A percentile compares a stretch with the other conserved stretches of the same genome.
Evolutionary conservation across 1,140 invertebrate genomes (phyloP).

Genomic region (Littorina saxatilis): DNA sequence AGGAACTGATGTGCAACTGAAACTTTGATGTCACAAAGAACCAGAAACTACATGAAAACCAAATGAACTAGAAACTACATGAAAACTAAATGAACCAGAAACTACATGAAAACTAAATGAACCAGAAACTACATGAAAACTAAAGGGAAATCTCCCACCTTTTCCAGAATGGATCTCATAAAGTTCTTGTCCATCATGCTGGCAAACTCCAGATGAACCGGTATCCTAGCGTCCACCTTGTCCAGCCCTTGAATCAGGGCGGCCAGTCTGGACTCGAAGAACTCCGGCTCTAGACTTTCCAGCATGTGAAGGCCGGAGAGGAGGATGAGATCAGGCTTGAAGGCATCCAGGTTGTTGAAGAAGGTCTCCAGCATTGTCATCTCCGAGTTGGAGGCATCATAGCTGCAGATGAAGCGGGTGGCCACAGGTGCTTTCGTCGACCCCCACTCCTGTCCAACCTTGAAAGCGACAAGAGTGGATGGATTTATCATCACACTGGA

Average conservation of each 20-base stretch:
- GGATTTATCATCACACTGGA: too few relatives aligned
- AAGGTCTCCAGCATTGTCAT: constrained; percentile 74
- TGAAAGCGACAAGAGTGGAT: not conserved
- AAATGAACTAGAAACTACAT: too few relatives aligned
- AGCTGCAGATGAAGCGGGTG: constrained; percentile 76
- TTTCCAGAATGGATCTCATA: constrained; percentile 68
- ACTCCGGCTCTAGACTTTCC: constrained; percentile 70
- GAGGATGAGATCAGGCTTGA: constrained; percentile 74
- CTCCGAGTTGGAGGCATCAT: constrained; percentile 74
- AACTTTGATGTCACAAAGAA: too few relatives aligned
- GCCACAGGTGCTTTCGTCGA: constrained; percentile 71
- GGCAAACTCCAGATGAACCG: constrained; percentile 77
- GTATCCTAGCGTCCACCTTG: constrained; percentile 64
- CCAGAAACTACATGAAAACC: too few relatives aligned
- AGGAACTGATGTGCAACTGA: too few relatives aligned
- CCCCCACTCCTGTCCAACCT: constrained; percentile 73
- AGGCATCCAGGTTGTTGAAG: constrained; percentile 70
- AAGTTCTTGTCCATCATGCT: constrained; percentile 75
- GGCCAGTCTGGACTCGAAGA: constrained; percentile 71
- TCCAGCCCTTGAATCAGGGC: constrained; percentile 65
- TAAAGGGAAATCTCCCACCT: too few relatives aligned
- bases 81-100: too few relatives aligned
- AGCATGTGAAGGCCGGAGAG: constrained; percentile 76
- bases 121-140: too few relatives aligned
- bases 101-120: too few relatives aligned